A percentile compares a stretch with the other conserved stretches of the same genome.
phyloP scores from a whole-genome alignment of 2,797 vertebrate genomes.

The Dryobates pubescens region DNA sequence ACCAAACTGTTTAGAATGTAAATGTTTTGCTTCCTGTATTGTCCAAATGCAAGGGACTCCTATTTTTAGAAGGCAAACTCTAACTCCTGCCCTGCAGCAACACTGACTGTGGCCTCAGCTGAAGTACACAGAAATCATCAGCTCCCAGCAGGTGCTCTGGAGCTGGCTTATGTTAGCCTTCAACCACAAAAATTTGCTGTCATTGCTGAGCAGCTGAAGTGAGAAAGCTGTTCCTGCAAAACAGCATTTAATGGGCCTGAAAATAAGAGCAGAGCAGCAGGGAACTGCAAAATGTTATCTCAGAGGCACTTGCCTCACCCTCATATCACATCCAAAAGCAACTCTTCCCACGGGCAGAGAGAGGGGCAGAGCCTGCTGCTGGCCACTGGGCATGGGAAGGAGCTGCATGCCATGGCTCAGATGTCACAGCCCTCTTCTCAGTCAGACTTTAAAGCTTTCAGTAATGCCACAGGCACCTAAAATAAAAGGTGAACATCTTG shows the following conservation, averaged over 20 bases:
- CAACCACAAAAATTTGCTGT: not conserved
- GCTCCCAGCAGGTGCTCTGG: not conserved
- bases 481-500: slow-evolving; percentile 20
- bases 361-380: not conserved
- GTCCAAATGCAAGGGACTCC: not conserved
- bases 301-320: slow-evolving; percentile 20
- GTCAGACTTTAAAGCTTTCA: slow-evolving; percentile 8
- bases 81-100: not conserved
- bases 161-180: not conserved
- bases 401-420: not conserved
- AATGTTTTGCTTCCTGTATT: not conserved
- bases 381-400: not conserved
- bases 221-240: slow-evolving; percentile 13
- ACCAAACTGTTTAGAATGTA: not conserved
- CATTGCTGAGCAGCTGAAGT: not conserved
- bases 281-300: slow-evolving; percentile 36
- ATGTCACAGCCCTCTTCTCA: slow-evolving; percentile 27
- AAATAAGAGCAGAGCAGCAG: slow-evolving; percentile 25
- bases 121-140: not conserved
- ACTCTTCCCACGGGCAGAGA: slow-evolving; percentile 5
- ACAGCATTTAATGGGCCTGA: not conserved
- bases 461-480: slow-evolving; percentile 1
- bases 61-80: slow-evolving; percentile 12
- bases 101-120: not conserved
- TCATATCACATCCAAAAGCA: slow-evolving; percentile 42